A percentile compares a stretch with the other conserved stretches of the same genome.
Evolutionary conservation across 1,140 invertebrate species (phyloP).

Genomic region (Musca domestica): DNA sequence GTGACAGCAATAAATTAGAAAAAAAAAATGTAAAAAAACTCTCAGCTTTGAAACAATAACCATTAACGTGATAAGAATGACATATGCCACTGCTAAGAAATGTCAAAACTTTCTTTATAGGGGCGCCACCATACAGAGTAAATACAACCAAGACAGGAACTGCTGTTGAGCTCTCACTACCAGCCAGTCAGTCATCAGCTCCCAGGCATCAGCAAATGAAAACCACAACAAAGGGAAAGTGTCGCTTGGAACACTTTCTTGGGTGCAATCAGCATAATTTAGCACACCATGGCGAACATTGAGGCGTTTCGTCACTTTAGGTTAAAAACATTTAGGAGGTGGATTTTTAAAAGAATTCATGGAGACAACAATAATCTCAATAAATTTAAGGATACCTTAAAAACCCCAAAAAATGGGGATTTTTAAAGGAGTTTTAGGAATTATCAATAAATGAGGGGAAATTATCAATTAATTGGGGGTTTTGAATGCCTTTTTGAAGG

Average conservation of each 20-base stretch:
- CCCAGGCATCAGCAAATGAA: background rate
- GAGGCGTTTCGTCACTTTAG: no score
- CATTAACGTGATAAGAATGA: background rate
- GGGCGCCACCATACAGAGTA: background rate
- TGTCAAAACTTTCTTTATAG: background rate
- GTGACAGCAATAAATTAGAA: no score
- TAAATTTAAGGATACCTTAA: no score
- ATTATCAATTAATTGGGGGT: no score
- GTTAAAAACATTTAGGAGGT: no score
- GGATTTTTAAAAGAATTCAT: no score
- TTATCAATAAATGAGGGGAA: no score
- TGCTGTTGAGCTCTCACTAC: background rate
- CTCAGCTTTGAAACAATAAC: background rate
- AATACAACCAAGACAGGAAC: background rate
- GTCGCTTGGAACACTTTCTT: slow-evolving; percentile 11
- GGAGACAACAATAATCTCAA: no score
- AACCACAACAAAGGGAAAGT: slow-evolving; percentile 9
- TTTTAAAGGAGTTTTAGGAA: no score
- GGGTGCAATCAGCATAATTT: background rate
- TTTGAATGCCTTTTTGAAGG: no score
- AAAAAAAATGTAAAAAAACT: no score
- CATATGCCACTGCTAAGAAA: background rate
- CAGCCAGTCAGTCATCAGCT: background rate
- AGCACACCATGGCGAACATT: background rate
- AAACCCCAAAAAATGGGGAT: no score